phyloP scores from a whole-genome alignment of 2,113 vertebrate species.

The Sisor rabdophorus region DNA sequence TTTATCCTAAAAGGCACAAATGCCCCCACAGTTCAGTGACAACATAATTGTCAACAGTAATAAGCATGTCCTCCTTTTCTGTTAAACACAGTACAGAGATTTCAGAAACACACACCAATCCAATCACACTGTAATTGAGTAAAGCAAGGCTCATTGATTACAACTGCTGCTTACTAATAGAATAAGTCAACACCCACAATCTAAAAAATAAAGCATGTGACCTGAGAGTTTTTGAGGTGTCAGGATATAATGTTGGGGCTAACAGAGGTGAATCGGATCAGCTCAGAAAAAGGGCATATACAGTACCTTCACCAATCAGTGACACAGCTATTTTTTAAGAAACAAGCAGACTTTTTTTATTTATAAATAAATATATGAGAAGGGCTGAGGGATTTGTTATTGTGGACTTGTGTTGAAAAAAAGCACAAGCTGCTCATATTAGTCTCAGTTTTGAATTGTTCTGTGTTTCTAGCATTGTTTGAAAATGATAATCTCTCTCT shows the following conservation, averaged over 20 bases:
- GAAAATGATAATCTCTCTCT: conserved; percentile 10
- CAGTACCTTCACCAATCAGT: conserved; percentile 31
- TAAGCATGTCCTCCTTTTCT: conserved; percentile 59
- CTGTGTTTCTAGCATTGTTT: background rate
- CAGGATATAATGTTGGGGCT: conserved; percentile 45
- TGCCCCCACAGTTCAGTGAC: conserved; percentile 43
- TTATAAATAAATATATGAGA: conserved; percentile 47
- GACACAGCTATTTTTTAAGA: background rate
- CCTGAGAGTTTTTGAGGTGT: conserved; percentile 50
- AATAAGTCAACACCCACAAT: conserved; percentile 49
- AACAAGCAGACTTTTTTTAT: conserved; percentile 21
- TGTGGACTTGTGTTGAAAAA: conserved; percentile 20
- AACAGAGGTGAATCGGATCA: conserved; percentile 49
- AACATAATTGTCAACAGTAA: conserved; percentile 58
- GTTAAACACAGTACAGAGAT: conserved; percentile 49
- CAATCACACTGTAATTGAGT: conserved; percentile 67
- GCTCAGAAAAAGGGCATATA: conserved; percentile 7
- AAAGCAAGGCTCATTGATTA: conserved; percentile 71
- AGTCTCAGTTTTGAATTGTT: background rate
- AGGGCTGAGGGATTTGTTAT: conserved; percentile 8
- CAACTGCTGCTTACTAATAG: conserved; percentile 58
- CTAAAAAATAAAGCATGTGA: conserved; percentile 57
- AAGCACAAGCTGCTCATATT: conserved; percentile 39
- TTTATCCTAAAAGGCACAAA: conserved; percentile 43
- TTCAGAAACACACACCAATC: conserved; percentile 62